A percentile compares a stretch with the other conserved stretches of the same genome.
Evolutionary conservation across 2,888 invertebrate genomes (phyloP).

Genomic region (Mongoloraphidia duomilia): DNA sequence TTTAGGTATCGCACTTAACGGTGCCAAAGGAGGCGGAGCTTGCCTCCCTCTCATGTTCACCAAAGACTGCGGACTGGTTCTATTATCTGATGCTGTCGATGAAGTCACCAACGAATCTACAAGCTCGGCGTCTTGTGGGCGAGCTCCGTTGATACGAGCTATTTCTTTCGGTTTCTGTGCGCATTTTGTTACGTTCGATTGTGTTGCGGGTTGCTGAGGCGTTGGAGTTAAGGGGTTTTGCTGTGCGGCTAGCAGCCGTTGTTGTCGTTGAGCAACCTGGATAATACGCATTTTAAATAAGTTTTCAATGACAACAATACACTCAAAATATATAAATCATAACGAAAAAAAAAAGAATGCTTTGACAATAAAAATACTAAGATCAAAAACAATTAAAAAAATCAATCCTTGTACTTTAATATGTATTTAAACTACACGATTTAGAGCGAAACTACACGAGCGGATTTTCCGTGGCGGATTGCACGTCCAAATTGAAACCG

Average conservation of each 20-base stretch:
- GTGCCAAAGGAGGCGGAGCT: constrained; percentile 35
- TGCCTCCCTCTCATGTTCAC: constrained; percentile 19
- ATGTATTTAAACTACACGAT: too few species aligned
- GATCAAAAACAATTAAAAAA: too few species aligned
- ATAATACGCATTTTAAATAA: not conserved
- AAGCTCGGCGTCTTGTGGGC: constrained; percentile 25
- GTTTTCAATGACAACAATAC: too few species aligned
- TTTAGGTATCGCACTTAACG: constrained; percentile 22
- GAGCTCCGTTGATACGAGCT: constrained; percentile 27
- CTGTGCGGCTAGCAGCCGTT: constrained; percentile 41
- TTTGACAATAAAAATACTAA: not conserved
- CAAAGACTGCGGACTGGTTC: not conserved
- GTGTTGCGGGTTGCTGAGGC: constrained; percentile 20
- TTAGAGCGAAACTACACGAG: too few species aligned
- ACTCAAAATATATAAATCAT: too few species aligned
- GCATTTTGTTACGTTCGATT: constrained; percentile 23
- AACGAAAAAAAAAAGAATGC: not conserved
- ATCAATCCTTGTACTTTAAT: too few species aligned
- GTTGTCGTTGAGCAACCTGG: constrained; percentile 54
- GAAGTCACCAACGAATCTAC: constrained; percentile 28
- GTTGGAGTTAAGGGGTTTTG: constrained; percentile 25
- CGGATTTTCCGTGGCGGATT: too few species aligned
- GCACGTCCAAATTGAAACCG: too few species aligned
- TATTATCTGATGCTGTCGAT: constrained; percentile 11
- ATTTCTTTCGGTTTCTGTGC: constrained; percentile 24